Conservation (phyloP, 2,888 invertebrate species). For the Rosalia funebris region DNA sequence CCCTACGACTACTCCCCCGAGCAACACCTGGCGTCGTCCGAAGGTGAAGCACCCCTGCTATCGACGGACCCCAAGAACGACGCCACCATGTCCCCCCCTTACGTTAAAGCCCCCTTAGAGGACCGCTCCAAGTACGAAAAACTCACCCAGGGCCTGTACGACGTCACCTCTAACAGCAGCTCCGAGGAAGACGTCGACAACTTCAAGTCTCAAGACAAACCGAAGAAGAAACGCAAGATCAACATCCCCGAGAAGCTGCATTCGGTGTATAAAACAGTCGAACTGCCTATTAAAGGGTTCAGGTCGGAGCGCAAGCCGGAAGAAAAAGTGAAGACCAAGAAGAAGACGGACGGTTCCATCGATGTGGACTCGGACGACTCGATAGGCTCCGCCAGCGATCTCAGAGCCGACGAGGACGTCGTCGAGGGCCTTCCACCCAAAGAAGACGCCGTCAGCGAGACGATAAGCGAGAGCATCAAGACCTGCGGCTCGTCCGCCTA, state of each 20-base stretch:
- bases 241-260: constrained; percentile 69
- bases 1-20: constrained; percentile 57
- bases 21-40: constrained; percentile 47
- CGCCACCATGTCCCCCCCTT: constrained; percentile 64
- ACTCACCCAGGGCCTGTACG: constrained; percentile 70
- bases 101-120: constrained; percentile 72
- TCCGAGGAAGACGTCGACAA: constrained; percentile 63
- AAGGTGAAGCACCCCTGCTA: constrained; percentile 64
- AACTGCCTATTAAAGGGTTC: constrained; percentile 63
- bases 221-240: constrained; percentile 58
- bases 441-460: constrained; percentile 65
- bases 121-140: constrained; percentile 85
- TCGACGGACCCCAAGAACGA: constrained; percentile 57
- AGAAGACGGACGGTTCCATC: constrained; percentile 45
- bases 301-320: constrained; percentile 63
- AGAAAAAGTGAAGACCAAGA: constrained; percentile 54
- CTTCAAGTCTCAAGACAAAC: constrained; percentile 56
- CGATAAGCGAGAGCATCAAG: constrained; percentile 72
- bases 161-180: constrained; percentile 68
- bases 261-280: constrained; percentile 67
- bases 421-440: constrained; percentile 64
- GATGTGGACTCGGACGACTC: constrained; percentile 72
- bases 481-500: constrained; percentile 77
- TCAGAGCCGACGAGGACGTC: constrained; percentile 68
- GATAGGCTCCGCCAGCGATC: constrained; percentile 78